Conservation (phyloP, 64 coral and sea anemone genomes). For the Stylophora pistillata region DNA sequence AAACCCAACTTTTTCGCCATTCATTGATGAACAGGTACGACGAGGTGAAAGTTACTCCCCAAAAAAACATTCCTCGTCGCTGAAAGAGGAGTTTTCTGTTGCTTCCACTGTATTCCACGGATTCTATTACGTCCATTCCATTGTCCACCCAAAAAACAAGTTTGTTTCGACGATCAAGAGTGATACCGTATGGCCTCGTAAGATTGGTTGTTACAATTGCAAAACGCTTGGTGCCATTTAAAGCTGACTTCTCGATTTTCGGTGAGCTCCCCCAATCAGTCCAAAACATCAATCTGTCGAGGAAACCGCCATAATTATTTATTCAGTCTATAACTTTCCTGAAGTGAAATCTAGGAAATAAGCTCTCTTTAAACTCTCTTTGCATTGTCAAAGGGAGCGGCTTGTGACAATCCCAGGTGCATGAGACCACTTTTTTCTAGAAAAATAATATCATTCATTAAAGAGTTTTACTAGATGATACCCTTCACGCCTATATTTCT, state of each 20-base stretch:
- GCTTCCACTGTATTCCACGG: conserved; percentile 50
- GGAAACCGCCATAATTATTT: too few relatives aligned
- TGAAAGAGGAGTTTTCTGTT: conserved; percentile 20
- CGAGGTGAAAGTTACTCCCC: too few relatives aligned
- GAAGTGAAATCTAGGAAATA: neutral
- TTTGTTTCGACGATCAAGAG: conserved; percentile 28
- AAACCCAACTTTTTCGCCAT: too few relatives aligned
- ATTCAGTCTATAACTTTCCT: too few relatives aligned
- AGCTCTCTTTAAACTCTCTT: neutral
- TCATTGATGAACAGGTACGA: too few relatives aligned
- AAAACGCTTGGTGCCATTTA: conserved; percentile 44
- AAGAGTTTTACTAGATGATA: too few relatives aligned
- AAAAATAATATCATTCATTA: too few relatives aligned
- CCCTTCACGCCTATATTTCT: too few relatives aligned
- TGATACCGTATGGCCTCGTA: conserved; percentile 25
- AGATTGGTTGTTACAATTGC: conserved; percentile 17
- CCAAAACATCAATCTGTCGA: conserved; percentile 60
- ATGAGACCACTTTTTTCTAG: too few relatives aligned
- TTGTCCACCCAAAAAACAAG: conserved; percentile 59
- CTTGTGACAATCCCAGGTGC: too few relatives aligned
- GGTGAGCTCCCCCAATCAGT: conserved; percentile 47
- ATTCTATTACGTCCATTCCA: conserved; percentile 41
- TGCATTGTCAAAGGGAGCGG: too few relatives aligned
- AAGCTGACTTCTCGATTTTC: conserved; percentile 52
- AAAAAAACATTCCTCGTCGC: too few relatives aligned